These are phyloP conservation scores for Alces alces DNA, from an alignment of 2,113 vertebrate species.

Conservation along the genomic window DNA sequence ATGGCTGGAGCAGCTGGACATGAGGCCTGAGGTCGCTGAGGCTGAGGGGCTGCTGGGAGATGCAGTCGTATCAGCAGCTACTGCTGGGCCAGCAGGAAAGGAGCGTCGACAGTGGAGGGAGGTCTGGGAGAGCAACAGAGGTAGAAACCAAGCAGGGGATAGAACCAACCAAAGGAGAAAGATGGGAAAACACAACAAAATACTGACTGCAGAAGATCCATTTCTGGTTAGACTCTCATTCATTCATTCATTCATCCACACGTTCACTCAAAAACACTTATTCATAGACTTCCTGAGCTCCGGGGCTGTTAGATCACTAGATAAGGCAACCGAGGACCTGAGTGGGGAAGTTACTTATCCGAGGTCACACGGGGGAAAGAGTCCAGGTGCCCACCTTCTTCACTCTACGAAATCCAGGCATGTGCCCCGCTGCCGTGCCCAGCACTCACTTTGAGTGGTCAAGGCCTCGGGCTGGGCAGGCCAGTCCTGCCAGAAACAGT, in stretches of 20 bases:
- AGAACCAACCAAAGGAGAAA: background rate
- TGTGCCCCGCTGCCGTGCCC: background rate
- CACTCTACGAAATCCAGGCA: background rate
- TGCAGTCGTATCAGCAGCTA: background rate
- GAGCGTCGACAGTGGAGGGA: background rate
- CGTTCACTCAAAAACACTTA: background rate
- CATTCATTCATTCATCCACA: background rate
- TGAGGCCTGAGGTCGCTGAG: background rate
- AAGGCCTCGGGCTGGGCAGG: background rate
- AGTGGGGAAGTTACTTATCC: background rate
- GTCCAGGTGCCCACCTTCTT: background rate
- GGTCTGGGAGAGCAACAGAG: background rate
- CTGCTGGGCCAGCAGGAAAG: background rate
- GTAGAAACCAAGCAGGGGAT: background rate
- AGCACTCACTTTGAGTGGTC: background rate
- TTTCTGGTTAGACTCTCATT: background rate
- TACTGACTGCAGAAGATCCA: background rate
- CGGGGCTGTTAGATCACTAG: background rate
- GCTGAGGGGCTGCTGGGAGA: background rate
- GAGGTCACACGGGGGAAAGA: background rate
- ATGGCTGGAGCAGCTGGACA: background rate
- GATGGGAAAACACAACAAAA: background rate
- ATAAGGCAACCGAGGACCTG: background rate
- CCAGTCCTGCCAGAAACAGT: background rate
- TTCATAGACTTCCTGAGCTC: background rate